Evolutionary conservation across 2,888 invertebrate species (phyloP).

Genomic region (Xylota sylvarum): DNA sequence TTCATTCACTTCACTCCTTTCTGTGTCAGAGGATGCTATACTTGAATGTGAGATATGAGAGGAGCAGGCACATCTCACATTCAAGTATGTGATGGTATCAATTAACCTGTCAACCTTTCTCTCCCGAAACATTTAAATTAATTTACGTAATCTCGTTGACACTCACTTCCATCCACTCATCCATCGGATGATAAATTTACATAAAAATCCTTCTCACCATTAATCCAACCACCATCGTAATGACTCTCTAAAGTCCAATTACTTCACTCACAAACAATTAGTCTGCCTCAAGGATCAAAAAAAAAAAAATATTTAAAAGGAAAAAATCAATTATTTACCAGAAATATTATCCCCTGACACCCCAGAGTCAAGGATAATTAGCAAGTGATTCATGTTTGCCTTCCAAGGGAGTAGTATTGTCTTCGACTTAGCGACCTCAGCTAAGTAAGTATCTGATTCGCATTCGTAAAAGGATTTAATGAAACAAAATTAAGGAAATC

Average conservation of each 20-base stretch:
- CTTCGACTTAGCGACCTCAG: not conserved
- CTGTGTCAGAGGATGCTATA: not conserved
- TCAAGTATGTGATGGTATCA: slow-evolving; percentile 11
- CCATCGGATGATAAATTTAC: not conserved
- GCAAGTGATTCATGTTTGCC: slow-evolving; percentile 17
- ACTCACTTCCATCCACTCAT: not conserved
- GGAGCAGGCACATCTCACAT: not conserved
- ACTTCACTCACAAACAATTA: slow-evolving; percentile 32
- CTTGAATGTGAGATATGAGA: no score
- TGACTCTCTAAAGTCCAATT: slow-evolving; percentile 39
- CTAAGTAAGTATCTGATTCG: not conserved
- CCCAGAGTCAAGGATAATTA: slow-evolving; percentile 17
- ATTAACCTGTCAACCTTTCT: slow-evolving; percentile 22
- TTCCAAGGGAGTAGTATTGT: not conserved
- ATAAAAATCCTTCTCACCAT: not conserved
- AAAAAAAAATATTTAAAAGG: not conserved
- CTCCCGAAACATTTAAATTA: slow-evolving; percentile 9
- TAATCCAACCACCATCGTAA: slow-evolving; percentile 1
- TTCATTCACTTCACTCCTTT: not conserved
- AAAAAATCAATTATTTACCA: slow-evolving; percentile 37
- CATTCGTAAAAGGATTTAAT: slow-evolving; percentile 2
- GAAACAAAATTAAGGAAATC: not conserved
- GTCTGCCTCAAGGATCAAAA: not conserved
- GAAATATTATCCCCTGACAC: slow-evolving; percentile 16
- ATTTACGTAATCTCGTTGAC: slow-evolving; percentile 15